phyloP scores from a whole-genome alignment of 1,140 invertebrate genomes.

The Drosophila parabipectinata region DNA sequence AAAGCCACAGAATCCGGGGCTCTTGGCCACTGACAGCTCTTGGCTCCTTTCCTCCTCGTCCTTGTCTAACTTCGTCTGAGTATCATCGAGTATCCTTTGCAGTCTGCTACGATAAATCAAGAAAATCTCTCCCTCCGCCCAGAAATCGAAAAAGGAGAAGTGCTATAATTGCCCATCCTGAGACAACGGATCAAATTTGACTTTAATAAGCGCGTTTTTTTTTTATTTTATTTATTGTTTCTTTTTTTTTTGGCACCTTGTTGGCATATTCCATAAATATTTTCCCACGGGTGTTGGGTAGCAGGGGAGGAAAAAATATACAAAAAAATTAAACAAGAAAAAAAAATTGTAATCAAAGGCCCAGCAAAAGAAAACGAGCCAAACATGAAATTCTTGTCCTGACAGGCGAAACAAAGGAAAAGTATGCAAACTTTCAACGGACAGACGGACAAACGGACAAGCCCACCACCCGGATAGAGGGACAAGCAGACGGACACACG shows the following conservation, averaged over 20 bases:
- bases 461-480: background rate
- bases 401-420: slow-evolving; percentile 55
- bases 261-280: slow-evolving; percentile 15
- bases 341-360: slow-evolving; percentile 32
- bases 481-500: background rate
- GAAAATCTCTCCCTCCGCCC: background rate
- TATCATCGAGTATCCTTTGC: background rate
- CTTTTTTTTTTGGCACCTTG: slow-evolving; percentile 13
- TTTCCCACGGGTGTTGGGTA: background rate
- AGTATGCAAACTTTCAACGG: slow-evolving; percentile 53
- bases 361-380: slow-evolving; percentile 5
- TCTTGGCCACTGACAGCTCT: slow-evolving; percentile 3
- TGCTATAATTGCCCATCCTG: slow-evolving; percentile 15
- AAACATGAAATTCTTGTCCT: slow-evolving; percentile 56
- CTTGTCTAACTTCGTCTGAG: no score
- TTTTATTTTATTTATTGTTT: background rate
- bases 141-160: slow-evolving; percentile 5
- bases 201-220: slow-evolving; percentile 30
- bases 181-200: slow-evolving; percentile 27
- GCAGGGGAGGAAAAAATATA: slow-evolving; percentile 8
- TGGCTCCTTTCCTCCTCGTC: background rate
- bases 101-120: slow-evolving; percentile 16
- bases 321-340: slow-evolving; percentile 1
- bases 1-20: slow-evolving; percentile 14
- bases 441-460: no score